Evolutionary conservation across 2,797 vertebrate genomes (phyloP).

Genomic region (Thaleichthys pacificus): DNA sequence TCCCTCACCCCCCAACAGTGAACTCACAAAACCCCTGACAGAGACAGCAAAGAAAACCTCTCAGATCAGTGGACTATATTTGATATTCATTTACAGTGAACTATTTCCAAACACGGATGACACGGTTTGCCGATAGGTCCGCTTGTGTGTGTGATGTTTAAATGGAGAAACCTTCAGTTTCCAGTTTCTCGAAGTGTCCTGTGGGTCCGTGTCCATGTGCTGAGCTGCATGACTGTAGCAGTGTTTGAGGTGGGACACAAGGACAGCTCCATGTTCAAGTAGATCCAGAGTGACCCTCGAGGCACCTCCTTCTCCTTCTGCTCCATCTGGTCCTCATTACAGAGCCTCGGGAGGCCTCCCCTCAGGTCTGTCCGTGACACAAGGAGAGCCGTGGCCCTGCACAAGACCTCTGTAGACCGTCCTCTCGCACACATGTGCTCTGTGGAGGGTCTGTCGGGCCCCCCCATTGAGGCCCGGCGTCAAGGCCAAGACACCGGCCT

Average conservation of each 20-base stretch:
- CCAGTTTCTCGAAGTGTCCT: background rate
- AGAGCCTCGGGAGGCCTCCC: background rate
- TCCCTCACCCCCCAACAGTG: conserved; percentile 15
- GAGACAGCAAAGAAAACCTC: conserved; percentile 5
- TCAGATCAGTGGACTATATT: background rate
- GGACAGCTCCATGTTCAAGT: background rate
- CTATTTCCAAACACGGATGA: background rate
- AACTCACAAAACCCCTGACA: conserved; percentile 37
- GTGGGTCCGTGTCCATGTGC: background rate
- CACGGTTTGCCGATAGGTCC: background rate
- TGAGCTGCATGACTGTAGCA: background rate
- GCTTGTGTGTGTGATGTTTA: background rate
- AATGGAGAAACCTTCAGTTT: background rate
- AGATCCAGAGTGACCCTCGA: background rate
- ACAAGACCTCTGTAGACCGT: background rate
- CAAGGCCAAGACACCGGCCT: background rate
- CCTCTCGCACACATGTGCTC: conserved; percentile 5
- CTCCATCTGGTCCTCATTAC: conserved; percentile 29
- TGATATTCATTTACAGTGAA: background rate
- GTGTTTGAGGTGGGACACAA: background rate
- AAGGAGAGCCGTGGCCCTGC: conserved; percentile 6
- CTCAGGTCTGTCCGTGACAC: conserved; percentile 1
- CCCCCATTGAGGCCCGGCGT: conserved; percentile 5
- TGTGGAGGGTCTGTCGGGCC: background rate
- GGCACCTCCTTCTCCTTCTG: conserved; percentile 5